Percentiles rank a stretch among this genome's conserved stretches.
These are phyloP conservation scores for Calidris pygmaea DNA, from an alignment of 2,113 vertebrate species.

Conservation along the genomic window DNA sequence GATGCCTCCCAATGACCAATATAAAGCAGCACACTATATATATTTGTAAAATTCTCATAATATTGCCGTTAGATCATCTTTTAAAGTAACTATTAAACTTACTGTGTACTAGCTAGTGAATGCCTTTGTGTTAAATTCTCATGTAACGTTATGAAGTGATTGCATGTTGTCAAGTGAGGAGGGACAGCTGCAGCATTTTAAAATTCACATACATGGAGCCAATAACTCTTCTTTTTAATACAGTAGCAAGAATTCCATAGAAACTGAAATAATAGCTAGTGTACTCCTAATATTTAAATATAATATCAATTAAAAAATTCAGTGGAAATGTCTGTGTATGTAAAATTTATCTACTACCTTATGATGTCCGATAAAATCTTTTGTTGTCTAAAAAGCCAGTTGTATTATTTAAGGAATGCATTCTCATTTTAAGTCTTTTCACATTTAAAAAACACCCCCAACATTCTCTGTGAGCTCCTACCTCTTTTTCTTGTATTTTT, in stretches of 20 bases:
- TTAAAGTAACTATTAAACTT: background rate
- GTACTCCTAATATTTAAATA: background rate
- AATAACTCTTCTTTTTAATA: background rate
- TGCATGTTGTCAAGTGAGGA: background rate
- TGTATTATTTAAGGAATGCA: background rate
- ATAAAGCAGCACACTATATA: slow-evolving; percentile 35
- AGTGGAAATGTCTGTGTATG: background rate
- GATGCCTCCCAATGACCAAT: slow-evolving; percentile 65
- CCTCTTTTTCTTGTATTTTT: background rate
- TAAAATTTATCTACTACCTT: background rate
- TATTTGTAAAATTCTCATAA: background rate
- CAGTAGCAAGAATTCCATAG: background rate
- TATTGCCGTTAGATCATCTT: background rate
- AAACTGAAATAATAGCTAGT: background rate
- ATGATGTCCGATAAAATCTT: background rate
- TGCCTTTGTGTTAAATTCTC: background rate
- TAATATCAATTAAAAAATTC: background rate
- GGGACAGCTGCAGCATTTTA: background rate
- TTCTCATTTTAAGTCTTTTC: background rate
- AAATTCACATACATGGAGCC: background rate
- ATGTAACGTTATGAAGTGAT: background rate
- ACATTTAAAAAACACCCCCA: background rate
- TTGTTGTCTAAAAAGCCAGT: background rate
- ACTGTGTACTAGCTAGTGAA: background rate
- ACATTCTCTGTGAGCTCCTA: background rate